A percentile compares a stretch with the other conserved stretches of the same genome.
These are phyloP conservation scores for Prionace glauca DNA, from an alignment of 2,797 vertebrate genomes.

Conservation along the genomic window DNA sequence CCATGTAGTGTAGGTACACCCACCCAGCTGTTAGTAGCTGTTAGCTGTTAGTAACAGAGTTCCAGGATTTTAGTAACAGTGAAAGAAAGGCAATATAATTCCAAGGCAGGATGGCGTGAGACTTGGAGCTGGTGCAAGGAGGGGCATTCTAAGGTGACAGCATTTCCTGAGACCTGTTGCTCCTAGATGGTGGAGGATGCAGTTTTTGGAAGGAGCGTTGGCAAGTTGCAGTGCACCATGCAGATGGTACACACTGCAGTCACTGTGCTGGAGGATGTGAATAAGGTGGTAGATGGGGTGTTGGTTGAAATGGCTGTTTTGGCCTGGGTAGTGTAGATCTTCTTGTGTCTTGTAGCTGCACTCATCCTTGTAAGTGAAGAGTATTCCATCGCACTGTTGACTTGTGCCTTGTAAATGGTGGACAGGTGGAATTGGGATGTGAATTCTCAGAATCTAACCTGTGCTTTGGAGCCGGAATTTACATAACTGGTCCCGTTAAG, in stretches of 20 bases:
- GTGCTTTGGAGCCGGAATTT: background rate
- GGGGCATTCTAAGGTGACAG: background rate
- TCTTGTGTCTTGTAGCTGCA: background rate
- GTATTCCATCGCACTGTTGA: background rate
- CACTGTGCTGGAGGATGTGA: background rate
- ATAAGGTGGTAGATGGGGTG: background rate
- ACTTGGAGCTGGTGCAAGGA: background rate
- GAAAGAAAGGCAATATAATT: background rate
- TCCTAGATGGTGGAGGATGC: background rate
- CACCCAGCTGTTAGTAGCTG: background rate
- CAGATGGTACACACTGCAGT: background rate
- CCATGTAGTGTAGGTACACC: too few species aligned
- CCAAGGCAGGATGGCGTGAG: background rate
- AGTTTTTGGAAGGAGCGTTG: background rate
- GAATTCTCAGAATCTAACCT: background rate
- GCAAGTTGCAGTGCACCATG: background rate
- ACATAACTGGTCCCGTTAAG: background rate
- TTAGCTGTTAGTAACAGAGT: background rate
- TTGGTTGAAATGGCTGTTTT: background rate
- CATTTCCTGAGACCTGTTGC: background rate
- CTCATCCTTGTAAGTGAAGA: background rate
- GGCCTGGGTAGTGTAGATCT: background rate
- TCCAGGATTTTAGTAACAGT: background rate
- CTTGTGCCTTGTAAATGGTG: background rate
- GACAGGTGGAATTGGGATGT: background rate